These are phyloP conservation scores for Todus mexicanus DNA, from an alignment of 2,797 vertebrate species.

Conservation along the genomic window DNA sequence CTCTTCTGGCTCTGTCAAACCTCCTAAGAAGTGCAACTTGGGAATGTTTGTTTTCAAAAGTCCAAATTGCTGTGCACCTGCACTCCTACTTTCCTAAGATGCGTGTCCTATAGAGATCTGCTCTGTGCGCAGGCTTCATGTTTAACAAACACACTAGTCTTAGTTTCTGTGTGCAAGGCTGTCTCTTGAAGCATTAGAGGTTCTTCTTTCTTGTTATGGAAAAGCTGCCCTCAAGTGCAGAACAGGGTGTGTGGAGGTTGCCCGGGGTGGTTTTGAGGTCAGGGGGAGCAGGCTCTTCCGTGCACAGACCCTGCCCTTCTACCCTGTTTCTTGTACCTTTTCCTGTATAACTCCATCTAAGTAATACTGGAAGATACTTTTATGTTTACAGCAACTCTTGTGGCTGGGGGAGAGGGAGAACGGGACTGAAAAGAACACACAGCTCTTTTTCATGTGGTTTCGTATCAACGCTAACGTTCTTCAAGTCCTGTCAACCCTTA, in stretches of 20 bases:
- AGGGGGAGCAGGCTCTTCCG: not conserved
- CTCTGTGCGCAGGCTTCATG: not conserved
- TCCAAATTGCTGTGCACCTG: not conserved
- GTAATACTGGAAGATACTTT: not conserved
- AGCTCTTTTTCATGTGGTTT: not conserved
- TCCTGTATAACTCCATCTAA: not conserved
- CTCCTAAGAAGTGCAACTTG: not conserved
- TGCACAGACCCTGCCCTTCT: not conserved
- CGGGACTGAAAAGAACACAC: not conserved
- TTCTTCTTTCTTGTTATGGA: not conserved
- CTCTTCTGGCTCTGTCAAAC: not conserved
- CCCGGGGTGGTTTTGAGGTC: not conserved
- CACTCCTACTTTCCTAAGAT: not conserved
- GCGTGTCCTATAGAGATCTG: not conserved
- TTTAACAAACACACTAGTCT: constrained; percentile 10
- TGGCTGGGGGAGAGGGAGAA: not conserved
- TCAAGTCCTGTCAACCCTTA: not conserved
- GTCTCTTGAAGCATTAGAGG: not conserved
- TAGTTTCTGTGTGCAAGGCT: not conserved
- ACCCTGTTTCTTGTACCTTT: not conserved
- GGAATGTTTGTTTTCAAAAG: constrained; percentile 15
- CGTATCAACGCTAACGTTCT: not conserved
- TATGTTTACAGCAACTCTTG: not conserved
- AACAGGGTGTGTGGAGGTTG: not conserved
- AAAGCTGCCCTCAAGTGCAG: not conserved